Percentiles rank a stretch among this genome's conserved stretches.
These are phyloP conservation scores for Tanypteryx hageni DNA, from an alignment of 2,888 invertebrate genomes.

Conservation along the genomic window DNA sequence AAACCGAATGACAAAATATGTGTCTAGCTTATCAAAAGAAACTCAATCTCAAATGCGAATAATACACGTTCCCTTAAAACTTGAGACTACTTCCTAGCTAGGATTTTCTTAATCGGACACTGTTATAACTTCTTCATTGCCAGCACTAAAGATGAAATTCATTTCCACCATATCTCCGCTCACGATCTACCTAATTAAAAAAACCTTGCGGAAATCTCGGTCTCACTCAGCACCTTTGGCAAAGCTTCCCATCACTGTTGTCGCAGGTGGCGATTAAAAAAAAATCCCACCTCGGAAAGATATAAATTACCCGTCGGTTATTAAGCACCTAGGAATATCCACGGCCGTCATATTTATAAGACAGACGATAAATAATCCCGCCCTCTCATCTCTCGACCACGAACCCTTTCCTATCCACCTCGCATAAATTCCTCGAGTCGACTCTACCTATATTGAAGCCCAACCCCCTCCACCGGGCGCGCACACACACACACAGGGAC, in stretches of 20 bases:
- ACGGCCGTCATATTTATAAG: constrained; percentile 4
- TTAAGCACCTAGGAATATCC: constrained; percentile 44
- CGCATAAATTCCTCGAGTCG: constrained; percentile 42
- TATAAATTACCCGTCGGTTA: constrained; percentile 38
- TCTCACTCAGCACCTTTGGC: constrained; percentile 1
- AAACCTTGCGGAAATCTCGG: not conserved
- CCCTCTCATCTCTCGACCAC: not conserved
- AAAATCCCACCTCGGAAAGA: not conserved
- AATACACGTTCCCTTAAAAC: no score
- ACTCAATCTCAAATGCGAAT: no score
- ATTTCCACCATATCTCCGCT: not conserved
- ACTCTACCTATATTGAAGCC: not conserved
- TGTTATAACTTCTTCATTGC: no score
- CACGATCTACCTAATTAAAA: not conserved
- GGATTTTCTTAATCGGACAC: no score
- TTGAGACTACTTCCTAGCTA: no score
- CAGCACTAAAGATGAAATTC: not conserved
- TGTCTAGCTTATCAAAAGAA: no score
- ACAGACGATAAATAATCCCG: constrained; percentile 42
- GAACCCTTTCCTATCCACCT: not conserved
- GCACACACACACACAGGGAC: no score
- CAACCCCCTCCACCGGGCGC: not conserved
- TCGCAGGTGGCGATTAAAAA: constrained; percentile 8
- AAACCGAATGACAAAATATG: no score
- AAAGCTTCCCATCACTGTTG: not conserved